These are phyloP conservation scores for Trissolcus japonicus DNA, from an alignment of 2,888 invertebrate genomes.

Conservation along the genomic window DNA sequence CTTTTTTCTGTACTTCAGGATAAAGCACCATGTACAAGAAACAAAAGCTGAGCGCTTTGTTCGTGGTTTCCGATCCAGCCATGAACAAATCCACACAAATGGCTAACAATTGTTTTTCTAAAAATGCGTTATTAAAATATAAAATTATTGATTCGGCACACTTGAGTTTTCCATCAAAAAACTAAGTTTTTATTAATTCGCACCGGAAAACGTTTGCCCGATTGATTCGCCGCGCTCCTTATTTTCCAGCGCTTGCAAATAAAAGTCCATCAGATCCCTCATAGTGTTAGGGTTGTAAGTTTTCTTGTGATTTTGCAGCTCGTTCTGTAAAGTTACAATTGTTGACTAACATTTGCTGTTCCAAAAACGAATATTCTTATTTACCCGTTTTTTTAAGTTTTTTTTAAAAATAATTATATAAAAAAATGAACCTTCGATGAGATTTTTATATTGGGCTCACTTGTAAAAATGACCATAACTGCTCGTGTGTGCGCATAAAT, in stretches of 20 bases:
- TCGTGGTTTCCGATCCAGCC: conserved; percentile 92
- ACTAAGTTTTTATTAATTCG: neutral
- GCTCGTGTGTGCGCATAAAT: conserved; percentile 84
- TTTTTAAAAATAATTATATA: conserved; percentile 7
- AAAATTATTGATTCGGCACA: neutral
- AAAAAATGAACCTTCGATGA: conserved; percentile 34
- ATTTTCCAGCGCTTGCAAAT: conserved; percentile 82
- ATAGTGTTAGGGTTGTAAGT: conserved; percentile 81
- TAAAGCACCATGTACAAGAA: conserved; percentile 85
- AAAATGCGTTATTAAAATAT: conserved; percentile 66
- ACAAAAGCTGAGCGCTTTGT: conserved; percentile 86
- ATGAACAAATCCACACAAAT: conserved; percentile 91
- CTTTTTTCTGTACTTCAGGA: conserved; percentile 84
- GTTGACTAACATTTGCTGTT: no score
- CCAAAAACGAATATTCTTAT: no score
- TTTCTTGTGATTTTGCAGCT: conserved; percentile 84
- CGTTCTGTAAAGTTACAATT: conserved; percentile 75
- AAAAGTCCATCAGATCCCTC: conserved; percentile 89
- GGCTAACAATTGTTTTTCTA: conserved; percentile 86
- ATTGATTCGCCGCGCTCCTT: conserved; percentile 76
- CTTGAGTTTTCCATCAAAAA: no score
- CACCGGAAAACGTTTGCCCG: conserved; percentile 74
- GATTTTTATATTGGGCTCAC: conserved; percentile 61
- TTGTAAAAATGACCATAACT: conserved; percentile 84
- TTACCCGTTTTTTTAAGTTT: neutral